Base-by-base conservation (phyloP, 2,113 vertebrate species). In the Spermophilus dauricus region DNA sequence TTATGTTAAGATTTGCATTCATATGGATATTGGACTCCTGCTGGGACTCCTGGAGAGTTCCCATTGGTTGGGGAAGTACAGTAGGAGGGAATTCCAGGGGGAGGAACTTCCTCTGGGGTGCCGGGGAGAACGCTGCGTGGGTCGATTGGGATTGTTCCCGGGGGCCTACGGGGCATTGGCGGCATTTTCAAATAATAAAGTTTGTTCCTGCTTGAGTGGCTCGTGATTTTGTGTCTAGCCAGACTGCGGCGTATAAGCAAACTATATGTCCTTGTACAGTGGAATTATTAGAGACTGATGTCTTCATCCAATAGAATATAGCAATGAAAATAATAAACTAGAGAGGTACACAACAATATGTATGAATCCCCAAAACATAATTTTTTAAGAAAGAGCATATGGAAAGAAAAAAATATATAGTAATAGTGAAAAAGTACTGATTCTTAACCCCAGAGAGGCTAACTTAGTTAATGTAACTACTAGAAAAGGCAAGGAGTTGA, bases 311-410 rank as follows among this genome's bases (percentile, higher is more conserved):
- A 8, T 70, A 18, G 13, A 86, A 86, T 82, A 61, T 0, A 75
- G 28, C 48, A 76, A 39, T n/a, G 2, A 61, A 89, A 69, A 22
- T 63, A 84, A n/a, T 73, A 56, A 80, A 70, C 39, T 78, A 32
- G 9, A 92, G 39, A 75, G 70, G 5, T 10, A 37, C 10, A 70
- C 13, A 37, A 8, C 6, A 73, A 78, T 80, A 34, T 63, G 37
- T 12, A 32, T 77, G 69, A 83, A 82, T 80, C 32, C 20, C 16
- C 39, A 34, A 51, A 16, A 67, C 4, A 2, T 26, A 65, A n/a
- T n/a, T 73, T 77, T 91, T 95, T 14, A 39, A 37, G 37, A 80
- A 78, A 53, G n/a, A 80, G 80, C 53, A 56, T 10, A 92, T 85
- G 24, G 26, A 63, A 63, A 63, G 8, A 11, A 28, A 10, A 78